These are phyloP conservation scores for Papilio protenor DNA, from an alignment of 2,888 invertebrate species.

Conservation along the genomic window DNA sequence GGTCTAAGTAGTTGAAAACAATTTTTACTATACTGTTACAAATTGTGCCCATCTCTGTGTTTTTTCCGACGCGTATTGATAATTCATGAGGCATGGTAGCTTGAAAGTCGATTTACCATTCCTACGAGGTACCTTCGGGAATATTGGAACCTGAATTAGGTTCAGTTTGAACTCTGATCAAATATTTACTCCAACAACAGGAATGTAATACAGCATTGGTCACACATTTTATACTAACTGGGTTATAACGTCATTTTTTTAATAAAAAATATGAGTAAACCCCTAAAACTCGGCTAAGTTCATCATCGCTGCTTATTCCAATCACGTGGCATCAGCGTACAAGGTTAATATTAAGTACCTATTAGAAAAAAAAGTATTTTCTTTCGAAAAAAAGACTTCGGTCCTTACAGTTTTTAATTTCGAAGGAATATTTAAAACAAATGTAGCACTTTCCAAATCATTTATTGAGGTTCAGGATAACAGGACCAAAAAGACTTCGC, in stretches of 20 bases:
- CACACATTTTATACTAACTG: neutral
- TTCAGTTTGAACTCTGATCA: slow-evolving; percentile 42
- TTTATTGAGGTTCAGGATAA: neutral
- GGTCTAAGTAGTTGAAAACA: no score
- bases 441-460: neutral
- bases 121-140: slow-evolving; percentile 25
- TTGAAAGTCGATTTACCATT: slow-evolving; percentile 36
- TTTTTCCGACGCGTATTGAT: slow-evolving; percentile 10
- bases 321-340: no score
- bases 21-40: neutral
- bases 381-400: neutral
- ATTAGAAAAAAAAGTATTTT: neutral
- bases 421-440: neutral
- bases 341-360: no score
- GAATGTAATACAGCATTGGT: neutral
- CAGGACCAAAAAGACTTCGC: neutral
- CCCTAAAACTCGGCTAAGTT: no score
- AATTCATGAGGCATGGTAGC: slow-evolving; percentile 22
- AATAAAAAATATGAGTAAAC: no score
- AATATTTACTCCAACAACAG: slow-evolving; percentile 28
- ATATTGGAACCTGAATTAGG: slow-evolving; percentile 22
- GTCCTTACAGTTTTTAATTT: neutral
- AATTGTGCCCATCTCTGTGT: neutral
- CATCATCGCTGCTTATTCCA: no score
- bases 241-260: neutral